Evolutionary conservation across 2,113 vertebrate genomes (phyloP).

Genomic region (Eira barbara): DNA sequence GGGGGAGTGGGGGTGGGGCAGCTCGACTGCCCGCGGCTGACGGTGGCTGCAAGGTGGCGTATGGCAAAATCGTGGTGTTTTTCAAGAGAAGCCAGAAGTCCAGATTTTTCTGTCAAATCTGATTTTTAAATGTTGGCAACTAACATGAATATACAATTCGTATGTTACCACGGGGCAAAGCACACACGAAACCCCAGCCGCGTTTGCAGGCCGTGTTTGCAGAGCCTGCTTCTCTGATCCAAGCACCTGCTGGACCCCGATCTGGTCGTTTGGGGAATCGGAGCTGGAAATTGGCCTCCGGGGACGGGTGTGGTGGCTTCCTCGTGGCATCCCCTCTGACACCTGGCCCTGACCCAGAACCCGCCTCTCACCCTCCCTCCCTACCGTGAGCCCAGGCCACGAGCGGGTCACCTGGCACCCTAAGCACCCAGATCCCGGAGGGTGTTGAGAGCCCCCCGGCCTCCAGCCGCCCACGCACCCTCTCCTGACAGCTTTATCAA

Average conservation of each 20-base stretch:
- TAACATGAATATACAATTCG: not conserved
- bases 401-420: constrained; percentile 68
- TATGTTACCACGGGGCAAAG: not conserved
- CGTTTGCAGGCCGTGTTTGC: not conserved
- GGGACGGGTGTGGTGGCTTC: not conserved
- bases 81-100: constrained; percentile 27
- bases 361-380: not conserved
- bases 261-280: not conserved
- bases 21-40: not conserved
- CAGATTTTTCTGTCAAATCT: not conserved
- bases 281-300: not conserved
- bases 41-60: accelerated
- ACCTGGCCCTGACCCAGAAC: accelerated
- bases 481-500: constrained; percentile 91
- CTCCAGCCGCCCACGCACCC: constrained; percentile 70
- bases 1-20: accelerated
- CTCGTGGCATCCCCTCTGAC: not conserved
- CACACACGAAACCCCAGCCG: accelerated
- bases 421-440: constrained; percentile 63
- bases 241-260: not conserved
- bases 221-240: not conserved
- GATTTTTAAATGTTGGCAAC: not conserved
- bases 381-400: constrained; percentile 16
- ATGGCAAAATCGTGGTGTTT: not conserved
- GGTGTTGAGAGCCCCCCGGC: constrained; percentile 43